Evolutionary conservation across 2,888 invertebrate genomes (phyloP), one percentile per base, ranked within the genome.

Genomic region (Chrysotoxum bicinctum): DNA sequence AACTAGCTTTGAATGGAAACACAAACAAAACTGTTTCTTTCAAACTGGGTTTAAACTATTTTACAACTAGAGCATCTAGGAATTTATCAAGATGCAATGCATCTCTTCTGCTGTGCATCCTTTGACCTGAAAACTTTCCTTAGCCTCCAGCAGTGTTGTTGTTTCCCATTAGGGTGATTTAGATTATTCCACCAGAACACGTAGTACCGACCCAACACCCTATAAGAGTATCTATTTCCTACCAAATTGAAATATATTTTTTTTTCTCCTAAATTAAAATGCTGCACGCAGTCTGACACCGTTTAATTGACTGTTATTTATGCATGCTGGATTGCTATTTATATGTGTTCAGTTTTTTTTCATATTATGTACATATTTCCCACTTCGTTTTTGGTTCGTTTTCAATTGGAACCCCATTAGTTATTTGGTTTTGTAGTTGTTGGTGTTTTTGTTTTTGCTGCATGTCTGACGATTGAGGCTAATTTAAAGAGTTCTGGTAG

Each of bases 241-340:
- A 19, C 26, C 14, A 12, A 48, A 76, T 37, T 56, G 64, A 64
- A 76, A 69, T 30, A 35, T 23, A 4, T 7, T 14, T 35, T 43
- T 77, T 45, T 72, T 26, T 78, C 37, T 73, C 72, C 10, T 79
- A 74, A 79, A 84, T 84, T 84, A 84, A 84, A 84, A 84, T 84
- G 83, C 83, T 79, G 70, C 70, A 84, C 79, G 83, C 83, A 84
- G 74, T 84, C 58, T 84, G 83, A 84, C 83, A 84, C 83, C 74
- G 45, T 84, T 84, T 70, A 79, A 84, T 84, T 84, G 83, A 84
- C 83, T 69, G 83, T 84, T 84, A 79, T 54, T 54, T 54, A 54
- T 54, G 54, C 54, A 54, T 79, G 69, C 62, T 48, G 14, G 14
- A 16, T 6, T 10, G 58, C 14, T 45, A 10, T 16, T 62, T 26